Evolutionary conservation across 35 echinoderm and acorn worm genomes (phyloP).

Genomic region (Stichopus chloronotus): DNA sequence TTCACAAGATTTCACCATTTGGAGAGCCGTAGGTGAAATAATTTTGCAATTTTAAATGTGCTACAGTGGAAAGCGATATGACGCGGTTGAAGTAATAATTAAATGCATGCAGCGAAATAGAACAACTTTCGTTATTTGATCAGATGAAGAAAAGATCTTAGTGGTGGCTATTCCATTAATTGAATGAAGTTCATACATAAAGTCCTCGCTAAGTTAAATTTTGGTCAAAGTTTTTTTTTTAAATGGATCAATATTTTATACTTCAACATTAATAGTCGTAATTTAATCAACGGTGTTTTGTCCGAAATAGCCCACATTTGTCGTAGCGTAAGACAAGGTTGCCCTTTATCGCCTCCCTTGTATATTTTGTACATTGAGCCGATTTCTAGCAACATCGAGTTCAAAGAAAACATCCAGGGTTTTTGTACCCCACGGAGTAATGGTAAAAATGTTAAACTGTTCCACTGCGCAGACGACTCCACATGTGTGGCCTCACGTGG

Average conservation of each 20-base stretch:
- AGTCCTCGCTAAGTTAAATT: background rate
- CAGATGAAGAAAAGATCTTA: no score
- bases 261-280: no score
- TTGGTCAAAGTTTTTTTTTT: background rate
- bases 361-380: slow-evolving; percentile 62
- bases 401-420: background rate
- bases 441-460: background rate
- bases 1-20: no score
- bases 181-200: background rate
- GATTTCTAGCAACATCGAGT: background rate
- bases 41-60: no score
- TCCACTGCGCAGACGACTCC: slow-evolving; percentile 53
- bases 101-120: no score
- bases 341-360: slow-evolving; percentile 44
- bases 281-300: no score
- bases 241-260: slow-evolving; percentile 27
- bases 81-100: no score
- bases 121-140: no score
- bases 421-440: slow-evolving; percentile 9
- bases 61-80: no score
- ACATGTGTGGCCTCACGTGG: background rate
- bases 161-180: no score
- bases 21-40: no score
- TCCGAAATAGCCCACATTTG: background rate
- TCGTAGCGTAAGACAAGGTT: slow-evolving; percentile 47